Base-by-base conservation (phyloP, 2,888 invertebrate species). In the Unio pictorum region DNA sequence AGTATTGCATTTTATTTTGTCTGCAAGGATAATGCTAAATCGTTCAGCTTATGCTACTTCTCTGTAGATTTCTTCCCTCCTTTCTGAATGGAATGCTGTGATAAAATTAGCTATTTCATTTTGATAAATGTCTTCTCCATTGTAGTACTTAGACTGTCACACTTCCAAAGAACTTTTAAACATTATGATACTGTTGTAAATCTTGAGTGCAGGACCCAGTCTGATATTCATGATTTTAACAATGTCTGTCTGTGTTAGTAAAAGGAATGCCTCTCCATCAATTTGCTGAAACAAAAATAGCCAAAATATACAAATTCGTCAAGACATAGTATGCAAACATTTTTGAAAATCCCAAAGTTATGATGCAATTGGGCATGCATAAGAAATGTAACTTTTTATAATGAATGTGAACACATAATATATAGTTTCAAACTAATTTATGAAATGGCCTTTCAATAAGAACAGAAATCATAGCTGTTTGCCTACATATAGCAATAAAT, bases 191-290 rank as follows among this genome's bases (percentile, higher is more conserved):
- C 93, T 93, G 88, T 94, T 94, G 86, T 93, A 94, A 67, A 96
- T 92, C 89, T 96, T 96, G 78, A 96, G 92, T 59, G 96, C 95
- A 59, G 96, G 95, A 11, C 96, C 96, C 71, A 96, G 92, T 87
- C 95, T 94, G 73, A 96, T 91, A 66, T 94, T 93, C 81, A 96
- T 92, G 74, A 94, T 91, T 61, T 93, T 92, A 55, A 94, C 92
- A 70, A 97, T 92, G 91, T 97, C 97, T 79, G 93, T 93, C 91
- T 96, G 95, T 65, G 94, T 94, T 77, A 96, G 91, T 92, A 95
- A 93, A 66, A 97, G 90, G 75, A 97, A 93, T 61, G 95, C 94
- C 80, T 95, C 93, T 45, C 97, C 97, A 88, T 95, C 94, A 81
- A 97, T 94, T 84, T 93, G 91, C 92, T 93, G 89, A 17, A 88